phyloP scores from a whole-genome alignment of 2,888 invertebrate genomes.

The Mycogona germanica region DNA sequence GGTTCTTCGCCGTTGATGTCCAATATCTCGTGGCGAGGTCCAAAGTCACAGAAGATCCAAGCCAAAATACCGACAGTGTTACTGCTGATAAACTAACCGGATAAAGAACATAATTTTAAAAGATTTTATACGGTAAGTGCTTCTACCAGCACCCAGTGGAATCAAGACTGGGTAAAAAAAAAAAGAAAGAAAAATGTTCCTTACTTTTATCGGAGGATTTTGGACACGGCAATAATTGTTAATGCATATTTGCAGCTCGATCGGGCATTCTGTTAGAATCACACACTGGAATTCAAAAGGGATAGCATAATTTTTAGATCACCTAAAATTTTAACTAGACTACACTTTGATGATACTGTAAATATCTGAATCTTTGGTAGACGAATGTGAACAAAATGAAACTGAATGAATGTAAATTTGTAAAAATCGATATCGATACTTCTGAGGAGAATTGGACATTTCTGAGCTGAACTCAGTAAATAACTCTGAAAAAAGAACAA shows the following conservation, averaged over 20 bases:
- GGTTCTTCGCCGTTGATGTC: constrained; percentile 32
- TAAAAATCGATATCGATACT: not conserved
- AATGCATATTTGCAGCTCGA: not conserved
- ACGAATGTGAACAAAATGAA: too few species aligned
- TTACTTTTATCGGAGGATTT: constrained; percentile 6
- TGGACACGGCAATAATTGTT: constrained; percentile 10
- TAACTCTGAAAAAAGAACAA: too few species aligned
- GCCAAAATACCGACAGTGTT: constrained; percentile 34
- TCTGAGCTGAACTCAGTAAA: too few species aligned
- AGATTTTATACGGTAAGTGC: not conserved
- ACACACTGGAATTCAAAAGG: constrained; percentile 15
- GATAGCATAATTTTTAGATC: too few species aligned
- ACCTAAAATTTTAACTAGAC: too few species aligned
- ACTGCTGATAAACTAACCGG: constrained; percentile 31
- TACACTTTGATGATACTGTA: too few species aligned
- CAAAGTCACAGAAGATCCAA: constrained; percentile 35
- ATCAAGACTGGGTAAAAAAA: not conserved
- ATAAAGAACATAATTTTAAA: not conserved
- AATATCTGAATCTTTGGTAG: too few species aligned
- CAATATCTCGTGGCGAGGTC: constrained; percentile 32
- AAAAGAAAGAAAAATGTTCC: not conserved
- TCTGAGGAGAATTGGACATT: too few species aligned
- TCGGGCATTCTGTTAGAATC: constrained; percentile 9
- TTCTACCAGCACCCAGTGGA: not conserved
- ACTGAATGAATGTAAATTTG: not conserved